A percentile compares a stretch with the other conserved stretches of the same genome.
Conservation (phyloP, 2,888 invertebrate genomes). For the Lampropteryx suffumata region DNA sequence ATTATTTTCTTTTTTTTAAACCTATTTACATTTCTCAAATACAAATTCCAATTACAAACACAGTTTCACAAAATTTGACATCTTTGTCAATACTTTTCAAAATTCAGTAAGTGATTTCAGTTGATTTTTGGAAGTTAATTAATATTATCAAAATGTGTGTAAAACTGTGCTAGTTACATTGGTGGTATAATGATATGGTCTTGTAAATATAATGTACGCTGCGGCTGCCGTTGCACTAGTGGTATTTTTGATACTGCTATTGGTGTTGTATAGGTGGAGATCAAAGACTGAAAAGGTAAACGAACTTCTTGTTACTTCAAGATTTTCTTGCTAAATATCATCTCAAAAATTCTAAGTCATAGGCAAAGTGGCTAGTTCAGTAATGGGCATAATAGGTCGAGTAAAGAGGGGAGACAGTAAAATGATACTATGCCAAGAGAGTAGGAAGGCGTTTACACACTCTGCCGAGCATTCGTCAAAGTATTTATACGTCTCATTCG, state of each 20-base stretch:
- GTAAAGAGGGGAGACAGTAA: no score
- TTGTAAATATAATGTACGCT: slow-evolving; percentile 47
- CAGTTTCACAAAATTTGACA: neutral
- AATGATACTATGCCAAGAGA: no score
- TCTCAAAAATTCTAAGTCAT: no score
- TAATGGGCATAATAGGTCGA: no score
- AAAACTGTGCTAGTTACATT: slow-evolving; percentile 4
- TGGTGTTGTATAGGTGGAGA: slow-evolving; percentile 52
- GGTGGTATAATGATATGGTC: slow-evolving; percentile 37
- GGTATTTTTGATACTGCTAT: slow-evolving; percentile 47
- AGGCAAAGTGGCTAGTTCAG: no score
- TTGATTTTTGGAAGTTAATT: neutral
- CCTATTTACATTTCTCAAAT: no score
- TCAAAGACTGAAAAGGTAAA: slow-evolving; percentile 50
- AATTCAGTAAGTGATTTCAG: neutral
- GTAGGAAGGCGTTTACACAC: no score
- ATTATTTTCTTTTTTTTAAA: no score
- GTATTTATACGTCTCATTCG: no score
- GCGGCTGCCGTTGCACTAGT: slow-evolving; percentile 50
- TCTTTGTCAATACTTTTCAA: slow-evolving; percentile 1
- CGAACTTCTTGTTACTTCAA: no score
- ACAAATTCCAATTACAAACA: slow-evolving; percentile 15
- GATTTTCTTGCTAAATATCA: no score
- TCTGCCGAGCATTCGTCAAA: no score
- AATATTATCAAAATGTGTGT: slow-evolving; percentile 11